phyloP scores from a whole-genome alignment of 2,113 vertebrate genomes.

The Gymnarchus niloticus region DNA sequence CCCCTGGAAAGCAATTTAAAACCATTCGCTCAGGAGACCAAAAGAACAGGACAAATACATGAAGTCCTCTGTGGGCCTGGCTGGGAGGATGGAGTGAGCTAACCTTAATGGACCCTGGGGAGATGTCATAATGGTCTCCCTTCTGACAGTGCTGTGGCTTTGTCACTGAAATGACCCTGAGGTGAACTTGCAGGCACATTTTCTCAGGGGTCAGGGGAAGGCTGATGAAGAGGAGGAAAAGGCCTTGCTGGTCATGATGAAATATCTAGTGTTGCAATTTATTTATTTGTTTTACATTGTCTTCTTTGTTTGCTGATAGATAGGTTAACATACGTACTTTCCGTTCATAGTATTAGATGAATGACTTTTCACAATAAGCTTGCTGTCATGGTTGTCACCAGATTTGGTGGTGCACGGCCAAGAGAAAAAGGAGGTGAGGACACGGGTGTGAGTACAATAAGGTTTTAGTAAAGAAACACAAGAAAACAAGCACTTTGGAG shows the following conservation, averaged over 20 bases:
- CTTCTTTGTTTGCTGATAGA: neutral
- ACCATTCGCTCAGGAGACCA: neutral
- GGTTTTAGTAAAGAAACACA: too few species aligned
- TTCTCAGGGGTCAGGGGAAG: neutral
- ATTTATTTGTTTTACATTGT: neutral
- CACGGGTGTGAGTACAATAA: too few species aligned
- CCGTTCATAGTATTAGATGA: neutral
- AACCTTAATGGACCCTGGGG: neutral
- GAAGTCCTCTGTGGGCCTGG: neutral
- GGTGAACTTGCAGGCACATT: neutral
- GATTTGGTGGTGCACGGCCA: too few species aligned
- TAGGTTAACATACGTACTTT: neutral
- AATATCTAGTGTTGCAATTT: neutral
- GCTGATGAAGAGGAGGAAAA: neutral
- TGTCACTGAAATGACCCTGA: constrained; percentile 12
- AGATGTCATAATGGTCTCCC: constrained; percentile 17
- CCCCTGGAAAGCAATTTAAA: constrained; percentile 16
- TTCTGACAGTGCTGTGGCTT: neutral
- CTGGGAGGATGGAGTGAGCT: neutral
- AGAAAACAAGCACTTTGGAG: too few species aligned
- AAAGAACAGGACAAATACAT: constrained; percentile 9
- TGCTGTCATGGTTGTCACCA: too few species aligned
- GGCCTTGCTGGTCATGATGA: neutral
- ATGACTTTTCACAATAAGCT: too few species aligned
- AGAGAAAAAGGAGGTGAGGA: too few species aligned